A percentile compares a stretch with the other conserved stretches of the same genome.
These are phyloP conservation scores for Triplophysa dalaica DNA, from an alignment of 2,113 vertebrate species.

Conservation along the genomic window DNA sequence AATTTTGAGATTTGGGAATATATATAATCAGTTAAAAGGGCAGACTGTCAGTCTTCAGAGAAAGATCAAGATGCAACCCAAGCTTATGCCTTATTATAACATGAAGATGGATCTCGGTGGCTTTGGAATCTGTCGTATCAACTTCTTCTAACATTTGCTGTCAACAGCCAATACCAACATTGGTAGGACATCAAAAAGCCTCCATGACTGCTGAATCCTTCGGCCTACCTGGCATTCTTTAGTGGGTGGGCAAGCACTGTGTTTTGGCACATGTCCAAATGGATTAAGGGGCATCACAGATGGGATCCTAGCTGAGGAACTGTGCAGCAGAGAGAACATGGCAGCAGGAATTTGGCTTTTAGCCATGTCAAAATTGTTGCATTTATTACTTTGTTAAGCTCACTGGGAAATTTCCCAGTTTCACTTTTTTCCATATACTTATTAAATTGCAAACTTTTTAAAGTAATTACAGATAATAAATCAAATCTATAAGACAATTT, in stretches of 20 bases:
- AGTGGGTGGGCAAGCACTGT: not conserved
- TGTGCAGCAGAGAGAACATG: conserved; percentile 20
- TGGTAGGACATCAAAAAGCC: conserved; percentile 45
- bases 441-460: too few species aligned
- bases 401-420: not conserved
- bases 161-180: conserved; percentile 24
- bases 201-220: conserved; percentile 18
- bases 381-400: not conserved
- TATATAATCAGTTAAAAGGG: conserved; percentile 47
- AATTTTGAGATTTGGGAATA: conserved; percentile 7
- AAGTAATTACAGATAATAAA: too few species aligned
- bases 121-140: conserved; percentile 44
- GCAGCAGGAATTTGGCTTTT: conserved; percentile 31
- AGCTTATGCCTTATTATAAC: conserved; percentile 34
- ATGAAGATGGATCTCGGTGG: conserved; percentile 37
- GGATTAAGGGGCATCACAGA: conserved; percentile 35
- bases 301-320: conserved; percentile 22
- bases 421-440: too few species aligned
- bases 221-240: conserved; percentile 38
- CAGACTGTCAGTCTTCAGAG: conserved; percentile 18
- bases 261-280: conserved; percentile 40
- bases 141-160: conserved; percentile 32
- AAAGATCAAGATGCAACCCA: conserved; percentile 30
- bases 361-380: conserved; percentile 13
- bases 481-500: too few species aligned